These are phyloP conservation scores for Drosophila atripex DNA, from an alignment of 2,888 invertebrate genomes.

Conservation along the genomic window DNA sequence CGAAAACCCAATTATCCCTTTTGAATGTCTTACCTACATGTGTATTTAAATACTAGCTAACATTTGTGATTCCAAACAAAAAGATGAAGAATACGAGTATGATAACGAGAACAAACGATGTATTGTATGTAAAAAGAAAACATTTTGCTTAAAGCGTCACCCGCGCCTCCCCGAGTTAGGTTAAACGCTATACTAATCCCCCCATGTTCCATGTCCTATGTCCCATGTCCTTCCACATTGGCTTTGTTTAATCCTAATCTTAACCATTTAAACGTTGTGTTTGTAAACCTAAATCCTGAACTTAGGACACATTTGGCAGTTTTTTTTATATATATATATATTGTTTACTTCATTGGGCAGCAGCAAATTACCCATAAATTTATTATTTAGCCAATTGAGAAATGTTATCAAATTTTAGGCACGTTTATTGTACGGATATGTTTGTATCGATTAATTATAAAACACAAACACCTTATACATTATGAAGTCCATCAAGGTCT, in stretches of 20 bases:
- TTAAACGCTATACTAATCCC: constrained; percentile 60
- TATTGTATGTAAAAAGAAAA: constrained; percentile 52
- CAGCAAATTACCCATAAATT: constrained; percentile 61
- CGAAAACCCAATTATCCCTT: constrained; percentile 64
- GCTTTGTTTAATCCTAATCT: constrained; percentile 49
- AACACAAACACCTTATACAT: constrained; percentile 47
- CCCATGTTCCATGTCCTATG: background rate
- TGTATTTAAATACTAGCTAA: constrained; percentile 77
- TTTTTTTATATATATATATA: constrained; percentile 51
- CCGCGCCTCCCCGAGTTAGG: constrained; percentile 54
- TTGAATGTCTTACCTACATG: constrained; percentile 76
- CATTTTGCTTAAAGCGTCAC: constrained; percentile 41
- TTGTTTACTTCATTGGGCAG: constrained; percentile 66
- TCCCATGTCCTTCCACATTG: constrained; percentile 39
- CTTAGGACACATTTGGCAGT: constrained; percentile 62
- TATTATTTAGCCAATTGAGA: constrained; percentile 74
- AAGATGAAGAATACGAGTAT: constrained; percentile 29
- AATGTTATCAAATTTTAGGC: constrained; percentile 75
- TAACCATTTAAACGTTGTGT: constrained; percentile 48
- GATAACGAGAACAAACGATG: constrained; percentile 35
- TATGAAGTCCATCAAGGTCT: constrained; percentile 33
- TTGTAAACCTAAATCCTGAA: constrained; percentile 37
- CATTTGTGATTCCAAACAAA: constrained; percentile 76
- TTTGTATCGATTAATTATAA: constrained; percentile 64
- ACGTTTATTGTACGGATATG: constrained; percentile 69